Conservation (phyloP, 2,888 invertebrate species). For the Corythucha ciliata region DNA sequence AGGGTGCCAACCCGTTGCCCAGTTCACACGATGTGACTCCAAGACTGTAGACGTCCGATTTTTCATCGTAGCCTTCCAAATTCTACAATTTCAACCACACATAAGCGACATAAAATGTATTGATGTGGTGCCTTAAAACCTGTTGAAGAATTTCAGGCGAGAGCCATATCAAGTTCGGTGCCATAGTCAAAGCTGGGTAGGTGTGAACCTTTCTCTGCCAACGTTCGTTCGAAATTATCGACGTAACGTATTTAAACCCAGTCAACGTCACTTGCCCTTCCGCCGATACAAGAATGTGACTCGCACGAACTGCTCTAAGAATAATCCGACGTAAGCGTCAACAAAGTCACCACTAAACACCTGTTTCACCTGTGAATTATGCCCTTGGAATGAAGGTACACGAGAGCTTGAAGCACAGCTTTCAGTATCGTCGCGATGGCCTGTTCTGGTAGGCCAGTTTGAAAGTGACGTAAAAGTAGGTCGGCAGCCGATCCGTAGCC, state of each 20-base stretch:
- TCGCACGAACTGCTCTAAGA: conserved; percentile 61
- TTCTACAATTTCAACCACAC: conserved; percentile 50
- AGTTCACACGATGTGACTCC: conserved; percentile 82
- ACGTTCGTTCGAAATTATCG: conserved; percentile 60
- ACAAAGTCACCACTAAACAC: background rate
- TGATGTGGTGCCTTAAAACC: conserved; percentile 12
- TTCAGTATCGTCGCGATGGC: conserved; percentile 68
- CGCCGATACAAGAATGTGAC: conserved; percentile 70
- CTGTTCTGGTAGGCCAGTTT: conserved; percentile 67
- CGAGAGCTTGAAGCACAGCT: conserved; percentile 68
- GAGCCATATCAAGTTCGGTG: conserved; percentile 73
- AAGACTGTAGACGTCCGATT: conserved; percentile 83
- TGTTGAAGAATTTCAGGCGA: conserved; percentile 87
- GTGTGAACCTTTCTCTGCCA: conserved; percentile 61
- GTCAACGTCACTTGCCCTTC: conserved; percentile 62
- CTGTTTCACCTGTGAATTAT: conserved; percentile 62
- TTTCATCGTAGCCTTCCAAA: conserved; percentile 75
- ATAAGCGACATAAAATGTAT: conserved; percentile 8
- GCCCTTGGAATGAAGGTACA: conserved; percentile 75
- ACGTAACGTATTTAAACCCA: conserved; percentile 70
- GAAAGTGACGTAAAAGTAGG: conserved; percentile 63
- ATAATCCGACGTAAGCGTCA: conserved; percentile 42
- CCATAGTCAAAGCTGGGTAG: conserved; percentile 57
- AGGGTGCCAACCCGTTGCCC: conserved; percentile 82
- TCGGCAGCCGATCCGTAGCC: conserved; percentile 75